Base-by-base conservation (phyloP, 1,140 invertebrate species). In the Calephelis nemesis region DNA sequence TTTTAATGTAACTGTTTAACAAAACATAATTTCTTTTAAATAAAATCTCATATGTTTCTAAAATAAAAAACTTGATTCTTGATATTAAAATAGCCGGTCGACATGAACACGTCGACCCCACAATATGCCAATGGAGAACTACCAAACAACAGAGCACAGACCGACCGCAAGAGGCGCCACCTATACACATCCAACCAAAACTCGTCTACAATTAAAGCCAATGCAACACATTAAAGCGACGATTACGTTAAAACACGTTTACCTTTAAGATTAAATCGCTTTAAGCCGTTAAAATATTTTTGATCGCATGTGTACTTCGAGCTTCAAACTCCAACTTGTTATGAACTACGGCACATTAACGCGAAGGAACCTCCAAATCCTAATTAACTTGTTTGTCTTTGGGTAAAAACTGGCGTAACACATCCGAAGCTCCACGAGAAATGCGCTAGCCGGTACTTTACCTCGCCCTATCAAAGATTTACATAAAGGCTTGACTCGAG, bases 401-500 rank as follows among this genome's bases (percentile, higher is more conserved):
- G 58, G 58, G 39, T 60, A 60, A 60, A n/a, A 60, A 12, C 58
- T 60, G 58, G 58, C 58, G 39, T 60, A 60, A 40, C 58, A 60
- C 58, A 60, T 42, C 58, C 58, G 58, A 60, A 60, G 58, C 58
- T 60, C 58, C 39, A 39, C 39, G 58, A 49, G 47, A 40, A 39
- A 79, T 76, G 76, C 78, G 77, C 78, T 81, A 75, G 81, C 73
- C 77, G 73, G 80, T 75, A 72, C 69, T 74, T 74, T 76, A 82
- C 79, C 75, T 67, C 74, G 78, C 76, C 74, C 80, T 78, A 82
- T 70, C 69, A 72, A 79, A 84, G 81, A 77, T 77, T 73, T 80
- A 79, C 74, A 72, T 74, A 77, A 79, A 82, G 82, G 78, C 80
- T 80, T 79, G 84, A 84, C 81, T 84, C 81, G 82, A 83, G 64